Evolutionary conservation across 2,797 vertebrate genomes (phyloP).

Genomic region (Chaenodraco wilsoni): DNA sequence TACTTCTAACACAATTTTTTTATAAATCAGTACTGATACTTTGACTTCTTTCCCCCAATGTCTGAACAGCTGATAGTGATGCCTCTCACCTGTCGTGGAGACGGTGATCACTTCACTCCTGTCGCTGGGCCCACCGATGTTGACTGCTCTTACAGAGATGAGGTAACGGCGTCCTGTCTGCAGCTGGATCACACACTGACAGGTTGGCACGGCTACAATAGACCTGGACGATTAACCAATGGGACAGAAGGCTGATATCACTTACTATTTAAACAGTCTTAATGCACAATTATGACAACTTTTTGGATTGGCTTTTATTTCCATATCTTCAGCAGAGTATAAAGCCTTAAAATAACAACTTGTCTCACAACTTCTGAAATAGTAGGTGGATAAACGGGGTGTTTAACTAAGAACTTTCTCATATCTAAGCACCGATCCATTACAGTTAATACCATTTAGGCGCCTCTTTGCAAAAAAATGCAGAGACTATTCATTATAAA

Average conservation of each 20-base stretch:
- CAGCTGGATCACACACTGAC: conserved; percentile 92
- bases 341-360: conserved; percentile 14
- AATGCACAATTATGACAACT: background rate
- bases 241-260: conserved; percentile 1
- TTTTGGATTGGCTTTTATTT: background rate
- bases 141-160: conserved; percentile 89
- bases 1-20: background rate
- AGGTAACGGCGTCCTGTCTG: conserved; percentile 83
- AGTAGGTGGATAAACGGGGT: conserved; percentile 1
- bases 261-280: background rate
- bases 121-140: conserved; percentile 89
- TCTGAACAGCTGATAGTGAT: background rate
- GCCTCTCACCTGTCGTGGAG: conserved; percentile 86
- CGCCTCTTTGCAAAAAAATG: background rate
- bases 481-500: conserved; percentile 1
- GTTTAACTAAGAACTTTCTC: background rate
- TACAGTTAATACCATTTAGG: background rate
- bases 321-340: background rate
- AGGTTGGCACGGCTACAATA: conserved; percentile 92
- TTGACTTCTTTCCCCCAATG: background rate
- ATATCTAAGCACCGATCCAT: background rate
- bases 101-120: conserved; percentile 83
- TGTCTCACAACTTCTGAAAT: background rate
- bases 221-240: conserved; percentile 79
- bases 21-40: background rate